phyloP scores from a whole-genome alignment of 2,888 invertebrate genomes.

The Corythucha ciliata region DNA sequence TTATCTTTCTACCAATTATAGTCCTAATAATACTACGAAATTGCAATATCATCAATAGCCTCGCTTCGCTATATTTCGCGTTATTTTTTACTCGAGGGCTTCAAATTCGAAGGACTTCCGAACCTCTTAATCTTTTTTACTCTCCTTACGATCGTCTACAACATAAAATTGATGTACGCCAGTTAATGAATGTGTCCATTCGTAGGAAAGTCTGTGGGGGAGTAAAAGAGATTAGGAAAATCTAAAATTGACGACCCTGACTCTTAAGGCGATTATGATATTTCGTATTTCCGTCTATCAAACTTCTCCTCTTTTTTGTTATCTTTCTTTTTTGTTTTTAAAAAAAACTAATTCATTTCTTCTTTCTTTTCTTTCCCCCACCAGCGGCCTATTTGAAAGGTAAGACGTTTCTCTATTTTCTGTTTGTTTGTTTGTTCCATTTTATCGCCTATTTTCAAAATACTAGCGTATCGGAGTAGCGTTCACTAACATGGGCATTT shows the following conservation, averaged over 20 bases:
- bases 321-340: not conserved
- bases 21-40: not conserved
- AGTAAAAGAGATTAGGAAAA: no score
- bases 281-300: not conserved
- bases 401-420: slow-evolving; percentile 9
- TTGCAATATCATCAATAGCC: not conserved
- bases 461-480: no score
- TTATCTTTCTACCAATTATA: not conserved
- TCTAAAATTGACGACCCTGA: no score
- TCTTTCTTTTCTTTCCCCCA: slow-evolving; percentile 14
- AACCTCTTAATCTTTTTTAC: no score
- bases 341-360: slow-evolving; percentile 3
- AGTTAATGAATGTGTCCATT: no score
- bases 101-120: no score
- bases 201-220: no score
- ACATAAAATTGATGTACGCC: no score
- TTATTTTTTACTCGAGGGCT: not conserved
- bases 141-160: no score
- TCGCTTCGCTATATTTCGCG: not conserved
- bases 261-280: no score
- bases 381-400: slow-evolving; percentile 23
- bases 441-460: no score
- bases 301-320: not conserved
- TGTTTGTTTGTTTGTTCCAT: not conserved
- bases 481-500: no score